Evolutionary conservation across 2,113 vertebrate genomes (phyloP).

Genomic region (Mohoua ochrocephala): DNA sequence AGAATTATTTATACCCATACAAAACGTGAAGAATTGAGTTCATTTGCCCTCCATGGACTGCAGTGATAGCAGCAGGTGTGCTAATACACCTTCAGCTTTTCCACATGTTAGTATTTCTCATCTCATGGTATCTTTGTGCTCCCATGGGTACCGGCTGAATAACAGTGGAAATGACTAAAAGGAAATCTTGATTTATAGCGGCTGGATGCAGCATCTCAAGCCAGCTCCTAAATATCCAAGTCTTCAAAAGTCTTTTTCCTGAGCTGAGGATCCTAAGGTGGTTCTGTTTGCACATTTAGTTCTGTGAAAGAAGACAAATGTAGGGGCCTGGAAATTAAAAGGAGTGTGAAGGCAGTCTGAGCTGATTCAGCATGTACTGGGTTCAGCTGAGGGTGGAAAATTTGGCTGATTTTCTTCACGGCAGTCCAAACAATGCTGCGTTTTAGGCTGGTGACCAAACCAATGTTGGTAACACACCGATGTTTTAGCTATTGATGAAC

Average conservation of each 20-base stretch:
- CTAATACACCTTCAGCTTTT: not conserved
- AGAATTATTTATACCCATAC: not conserved
- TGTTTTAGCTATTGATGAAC: not conserved
- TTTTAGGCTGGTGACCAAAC: not conserved
- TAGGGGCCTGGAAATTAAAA: not conserved
- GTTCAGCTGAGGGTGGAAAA: not conserved
- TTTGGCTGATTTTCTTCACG: not conserved
- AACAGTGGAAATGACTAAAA: not conserved
- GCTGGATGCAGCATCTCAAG: not conserved
- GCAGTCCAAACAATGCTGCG: not conserved
- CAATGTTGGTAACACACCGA: not conserved
- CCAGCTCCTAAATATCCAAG: not conserved
- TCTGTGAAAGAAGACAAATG: not conserved
- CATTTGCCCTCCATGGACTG: not conserved
- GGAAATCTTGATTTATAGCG: not conserved
- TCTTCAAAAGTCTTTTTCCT: not conserved
- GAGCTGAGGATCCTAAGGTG: not conserved
- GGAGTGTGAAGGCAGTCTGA: fast-evolving
- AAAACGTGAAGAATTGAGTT: not conserved
- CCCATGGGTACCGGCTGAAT: not conserved
- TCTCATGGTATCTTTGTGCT: not conserved
- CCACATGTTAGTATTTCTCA: not conserved
- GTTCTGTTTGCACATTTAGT: not conserved
- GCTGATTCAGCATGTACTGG: not conserved
- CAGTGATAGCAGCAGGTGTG: not conserved